Base-by-base conservation (phyloP, 2,797 vertebrate genomes). In the Rhincodon typus region DNA sequence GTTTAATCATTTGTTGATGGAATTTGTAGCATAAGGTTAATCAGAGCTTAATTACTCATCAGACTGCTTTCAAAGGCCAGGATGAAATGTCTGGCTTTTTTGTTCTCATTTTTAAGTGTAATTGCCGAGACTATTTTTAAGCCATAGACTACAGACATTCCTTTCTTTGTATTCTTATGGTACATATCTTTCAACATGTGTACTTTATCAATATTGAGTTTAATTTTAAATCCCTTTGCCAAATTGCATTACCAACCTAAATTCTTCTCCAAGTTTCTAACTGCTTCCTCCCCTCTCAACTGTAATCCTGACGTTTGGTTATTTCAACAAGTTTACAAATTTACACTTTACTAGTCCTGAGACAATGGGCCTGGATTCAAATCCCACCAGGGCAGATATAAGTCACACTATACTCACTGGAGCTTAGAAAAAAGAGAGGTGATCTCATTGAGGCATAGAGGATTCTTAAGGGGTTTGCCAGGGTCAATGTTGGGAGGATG, bases 211-310 rank as follows among this genome's bases (percentile, higher is more conserved):
- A 38, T 91, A 67, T 67, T 23, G 7, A 66, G 90, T 38, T 93
- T 93, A 93, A 93, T 93, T 67, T 93, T 38, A 67, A 93, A 67
- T 38, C 62, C 0, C 17, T 38, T 67, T 93, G 66, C 34, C 57
- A 66, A 93, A 93, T 67, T 93, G 62, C 90, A 93, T 67, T 38
- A 93, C 90, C 62, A 93, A 66, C 19, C 62, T 38, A 93, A 93
- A 25, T 93, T 93, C 17, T 66, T 93, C 62, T 93, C 17, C 62
- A 66, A 67, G 19, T n/a, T 93, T 66, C n/a, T n/a, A 23, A 7
- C n/a, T 38, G 90, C 90, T 67, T 93, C 90, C 90, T 93, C 90
- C 90, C 62, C 23, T 79, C n/a, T 93, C 15, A 1, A 38, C 62
- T 38, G 19, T 38, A 62, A 93, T 93, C 10, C 90, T 67, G 88